Percentiles rank a stretch among this genome's conserved stretches.
phyloP scores from a whole-genome alignment of 1,140 invertebrate species.

The Drosophila chauvacae region DNA sequence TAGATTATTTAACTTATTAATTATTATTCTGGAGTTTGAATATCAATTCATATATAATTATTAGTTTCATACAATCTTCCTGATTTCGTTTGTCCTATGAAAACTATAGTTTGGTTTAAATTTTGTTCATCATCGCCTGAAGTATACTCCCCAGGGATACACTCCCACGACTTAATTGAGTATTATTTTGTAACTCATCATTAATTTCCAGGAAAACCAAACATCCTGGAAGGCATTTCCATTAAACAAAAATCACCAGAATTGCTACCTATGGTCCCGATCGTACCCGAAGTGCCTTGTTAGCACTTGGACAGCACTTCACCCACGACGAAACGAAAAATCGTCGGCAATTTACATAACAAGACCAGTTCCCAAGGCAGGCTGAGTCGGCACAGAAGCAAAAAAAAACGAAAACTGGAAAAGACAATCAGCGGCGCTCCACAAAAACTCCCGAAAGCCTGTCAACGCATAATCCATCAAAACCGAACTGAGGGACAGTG shows the following conservation, averaged over 20 bases:
- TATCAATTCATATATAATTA: background rate
- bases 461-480: slow-evolving; percentile 82
- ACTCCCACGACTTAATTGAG: slow-evolving; percentile 28
- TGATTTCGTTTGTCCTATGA: background rate
- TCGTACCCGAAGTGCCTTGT: slow-evolving; percentile 58
- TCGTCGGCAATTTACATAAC: slow-evolving; percentile 74
- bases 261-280: slow-evolving; percentile 35
- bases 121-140: background rate
- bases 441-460: slow-evolving; percentile 63
- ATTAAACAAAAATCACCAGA: slow-evolving; percentile 12
- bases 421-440: slow-evolving; percentile 77
- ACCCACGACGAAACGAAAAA: slow-evolving; percentile 62
- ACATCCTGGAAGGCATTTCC: slow-evolving; percentile 39
- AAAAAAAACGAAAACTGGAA: slow-evolving; percentile 24
- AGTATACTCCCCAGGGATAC: background rate
- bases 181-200: slow-evolving; percentile 24
- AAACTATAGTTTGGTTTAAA: background rate
- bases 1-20: slow-evolving; percentile 47
- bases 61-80: background rate
- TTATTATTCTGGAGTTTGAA: background rate
- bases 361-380: slow-evolving; percentile 78
- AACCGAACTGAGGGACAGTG: slow-evolving; percentile 51
- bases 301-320: slow-evolving; percentile 72
- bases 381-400: slow-evolving; percentile 7
- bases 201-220: slow-evolving; percentile 33